Percentiles rank a stretch among this genome's conserved stretches.
phyloP scores from a whole-genome alignment of 2,113 vertebrate genomes.

The Axis porcinus region DNA sequence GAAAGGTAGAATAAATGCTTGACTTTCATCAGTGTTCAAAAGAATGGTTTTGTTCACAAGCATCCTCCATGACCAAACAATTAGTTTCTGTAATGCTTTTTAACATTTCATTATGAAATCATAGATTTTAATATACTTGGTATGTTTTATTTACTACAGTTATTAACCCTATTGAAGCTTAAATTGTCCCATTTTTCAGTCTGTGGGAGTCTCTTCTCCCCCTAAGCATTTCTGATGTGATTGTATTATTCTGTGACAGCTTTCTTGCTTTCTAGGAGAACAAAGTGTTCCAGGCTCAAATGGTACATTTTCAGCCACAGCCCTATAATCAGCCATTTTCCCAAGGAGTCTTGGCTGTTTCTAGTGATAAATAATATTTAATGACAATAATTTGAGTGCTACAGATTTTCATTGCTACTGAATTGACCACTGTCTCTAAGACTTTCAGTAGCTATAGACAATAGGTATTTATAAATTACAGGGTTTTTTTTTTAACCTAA shows the following conservation, averaged over 20 bases:
- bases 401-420: neutral
- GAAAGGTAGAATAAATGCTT: neutral
- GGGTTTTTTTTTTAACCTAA: neutral
- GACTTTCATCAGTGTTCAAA: neutral
- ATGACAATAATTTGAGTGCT: constrained; percentile 41
- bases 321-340: constrained; percentile 47
- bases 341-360: constrained; percentile 25
- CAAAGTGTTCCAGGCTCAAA: constrained; percentile 41
- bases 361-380: constrained; percentile 30
- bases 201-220: neutral
- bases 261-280: constrained; percentile 14
- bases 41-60: neutral
- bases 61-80: neutral
- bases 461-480: constrained; percentile 46
- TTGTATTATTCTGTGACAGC: neutral
- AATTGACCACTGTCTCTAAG: constrained; percentile 33
- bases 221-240: neutral
- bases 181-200: neutral
- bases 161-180: neutral
- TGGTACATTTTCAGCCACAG: constrained; percentile 6
- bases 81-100: neutral
- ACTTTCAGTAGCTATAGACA: constrained; percentile 21
- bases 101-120: neutral
- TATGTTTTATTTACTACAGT: neutral
- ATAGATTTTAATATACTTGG: neutral